These are phyloP conservation scores for Rhineura floridana DNA, from an alignment of 2,113 vertebrate genomes.

Conservation along the genomic window DNA sequence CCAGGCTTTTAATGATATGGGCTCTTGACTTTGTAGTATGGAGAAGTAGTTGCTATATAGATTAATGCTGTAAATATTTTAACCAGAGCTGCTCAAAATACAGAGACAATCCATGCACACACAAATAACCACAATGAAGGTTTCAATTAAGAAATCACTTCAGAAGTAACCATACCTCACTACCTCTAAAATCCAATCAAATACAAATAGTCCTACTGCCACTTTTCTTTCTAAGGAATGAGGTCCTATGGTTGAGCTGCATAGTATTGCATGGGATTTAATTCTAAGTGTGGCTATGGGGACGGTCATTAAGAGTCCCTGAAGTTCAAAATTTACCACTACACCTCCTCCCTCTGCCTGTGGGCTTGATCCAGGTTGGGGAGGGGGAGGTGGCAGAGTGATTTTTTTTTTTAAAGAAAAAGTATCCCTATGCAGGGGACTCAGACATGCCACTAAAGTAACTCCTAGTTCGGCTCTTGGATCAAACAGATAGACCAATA, in stretches of 20 bases:
- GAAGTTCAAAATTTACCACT: too few relatives aligned
- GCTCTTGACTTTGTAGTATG: too few relatives aligned
- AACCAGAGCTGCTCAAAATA: conserved; percentile 25
- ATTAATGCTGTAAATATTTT: background rate
- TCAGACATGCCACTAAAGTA: background rate
- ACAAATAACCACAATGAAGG: background rate
- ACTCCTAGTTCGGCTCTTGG: too few relatives aligned
- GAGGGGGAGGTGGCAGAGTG: too few relatives aligned
- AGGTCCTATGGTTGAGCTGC: background rate
- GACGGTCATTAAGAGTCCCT: too few relatives aligned
- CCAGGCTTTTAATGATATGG: too few relatives aligned
- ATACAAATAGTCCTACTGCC: background rate
- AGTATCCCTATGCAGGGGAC: too few relatives aligned
- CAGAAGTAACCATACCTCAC: background rate
- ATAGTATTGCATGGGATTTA: too few relatives aligned
- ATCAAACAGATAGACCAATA: background rate
- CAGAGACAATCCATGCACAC: background rate
- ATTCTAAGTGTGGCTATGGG: too few relatives aligned
- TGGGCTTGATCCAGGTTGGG: background rate
- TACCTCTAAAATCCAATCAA: background rate
- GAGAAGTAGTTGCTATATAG: too few relatives aligned
- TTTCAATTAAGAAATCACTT: background rate
- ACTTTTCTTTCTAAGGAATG: background rate
- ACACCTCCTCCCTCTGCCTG: background rate
- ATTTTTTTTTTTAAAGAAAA: too few relatives aligned